Conservation (phyloP, 2,888 invertebrate genomes). For the Plutella xylostella region DNA sequence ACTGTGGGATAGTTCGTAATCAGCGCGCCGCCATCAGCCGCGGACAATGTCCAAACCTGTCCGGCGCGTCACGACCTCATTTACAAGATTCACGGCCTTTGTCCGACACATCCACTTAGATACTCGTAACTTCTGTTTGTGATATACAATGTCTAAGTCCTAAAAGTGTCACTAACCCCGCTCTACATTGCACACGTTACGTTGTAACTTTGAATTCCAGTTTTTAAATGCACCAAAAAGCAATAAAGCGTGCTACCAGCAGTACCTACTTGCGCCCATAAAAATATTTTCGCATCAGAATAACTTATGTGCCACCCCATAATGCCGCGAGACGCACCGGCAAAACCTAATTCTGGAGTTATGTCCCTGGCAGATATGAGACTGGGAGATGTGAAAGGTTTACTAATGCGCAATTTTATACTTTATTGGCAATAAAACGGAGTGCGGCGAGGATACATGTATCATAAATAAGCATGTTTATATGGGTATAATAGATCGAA, state of each 20-base stretch:
- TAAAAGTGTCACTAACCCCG: no score
- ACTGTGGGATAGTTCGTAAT: slow-evolving; percentile 34
- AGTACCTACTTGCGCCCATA: slow-evolving; percentile 55
- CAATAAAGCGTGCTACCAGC: no score
- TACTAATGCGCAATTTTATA: slow-evolving; percentile 60
- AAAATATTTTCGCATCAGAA: slow-evolving; percentile 42
- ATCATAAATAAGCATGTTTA: slow-evolving; percentile 54
- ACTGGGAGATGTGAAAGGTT: slow-evolving; percentile 48
- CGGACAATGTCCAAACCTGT: slow-evolving; percentile 33
- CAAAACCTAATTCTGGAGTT: slow-evolving; percentile 56
- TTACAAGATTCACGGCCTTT: slow-evolving; percentile 3
- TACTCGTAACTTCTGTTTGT: no score
- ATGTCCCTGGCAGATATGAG: slow-evolving; percentile 45
- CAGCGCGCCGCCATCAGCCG: slow-evolving; percentile 18
- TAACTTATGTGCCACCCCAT: slow-evolving; percentile 19
- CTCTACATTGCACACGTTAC: no score
- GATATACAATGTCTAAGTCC: no score
- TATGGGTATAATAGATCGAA: slow-evolving; percentile 52
- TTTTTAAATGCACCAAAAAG: no score
- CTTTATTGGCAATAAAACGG: slow-evolving; percentile 60
- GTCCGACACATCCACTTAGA: background rate
- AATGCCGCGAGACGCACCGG: slow-evolving; percentile 44
- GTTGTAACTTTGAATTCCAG: no score
- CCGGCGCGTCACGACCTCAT: slow-evolving; percentile 17
- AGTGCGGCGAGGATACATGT: slow-evolving; percentile 39